A percentile compares a stretch with the other conserved stretches of the same genome.
Evolutionary conservation across 2,113 vertebrate genomes (phyloP).

Genomic region (Corythoichthys haematopterus): DNA sequence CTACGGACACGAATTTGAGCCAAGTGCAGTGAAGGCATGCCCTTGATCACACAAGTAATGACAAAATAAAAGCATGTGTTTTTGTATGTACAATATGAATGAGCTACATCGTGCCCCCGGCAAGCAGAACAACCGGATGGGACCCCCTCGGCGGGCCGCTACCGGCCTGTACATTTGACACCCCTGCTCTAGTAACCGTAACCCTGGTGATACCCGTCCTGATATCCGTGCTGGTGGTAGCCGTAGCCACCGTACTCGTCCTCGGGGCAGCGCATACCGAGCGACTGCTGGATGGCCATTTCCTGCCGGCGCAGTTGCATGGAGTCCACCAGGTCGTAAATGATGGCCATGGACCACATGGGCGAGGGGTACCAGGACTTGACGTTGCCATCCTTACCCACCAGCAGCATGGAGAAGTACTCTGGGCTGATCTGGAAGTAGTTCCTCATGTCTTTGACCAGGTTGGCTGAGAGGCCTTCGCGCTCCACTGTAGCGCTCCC

Average conservation of each 20-base stretch:
- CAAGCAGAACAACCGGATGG: no score
- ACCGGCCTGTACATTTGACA: no score
- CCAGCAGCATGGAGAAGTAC: constrained; percentile 98
- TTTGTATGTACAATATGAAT: no score
- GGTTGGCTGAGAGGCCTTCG: constrained; percentile 81
- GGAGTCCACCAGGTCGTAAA: constrained; percentile 96
- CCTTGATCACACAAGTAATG: no score
- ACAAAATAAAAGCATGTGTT: no score
- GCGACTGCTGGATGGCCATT: constrained; percentile 97
- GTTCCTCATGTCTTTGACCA: constrained; percentile 95
- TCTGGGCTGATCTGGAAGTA: constrained; percentile 97
- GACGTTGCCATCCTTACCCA: constrained; percentile 96
- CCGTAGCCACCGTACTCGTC: constrained; percentile 95
- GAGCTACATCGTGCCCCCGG: no score
- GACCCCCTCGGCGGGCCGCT: no score
- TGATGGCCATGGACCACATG: constrained; percentile 98
- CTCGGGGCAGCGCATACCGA: constrained; percentile 96
- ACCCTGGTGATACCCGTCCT: constrained; percentile 89
- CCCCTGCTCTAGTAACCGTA: constrained; percentile 80
- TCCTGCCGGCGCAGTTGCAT: constrained; percentile 98
- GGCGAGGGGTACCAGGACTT: constrained; percentile 99
- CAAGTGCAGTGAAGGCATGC: no score
- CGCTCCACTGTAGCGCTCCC: constrained; percentile 90
- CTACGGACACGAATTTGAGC: no score
- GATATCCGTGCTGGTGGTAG: constrained; percentile 92